Percentiles rank a stretch among this genome's conserved stretches.
Evolutionary conservation across 1,140 invertebrate species (phyloP).

Genomic region (Neodiprion virginianus): DNA sequence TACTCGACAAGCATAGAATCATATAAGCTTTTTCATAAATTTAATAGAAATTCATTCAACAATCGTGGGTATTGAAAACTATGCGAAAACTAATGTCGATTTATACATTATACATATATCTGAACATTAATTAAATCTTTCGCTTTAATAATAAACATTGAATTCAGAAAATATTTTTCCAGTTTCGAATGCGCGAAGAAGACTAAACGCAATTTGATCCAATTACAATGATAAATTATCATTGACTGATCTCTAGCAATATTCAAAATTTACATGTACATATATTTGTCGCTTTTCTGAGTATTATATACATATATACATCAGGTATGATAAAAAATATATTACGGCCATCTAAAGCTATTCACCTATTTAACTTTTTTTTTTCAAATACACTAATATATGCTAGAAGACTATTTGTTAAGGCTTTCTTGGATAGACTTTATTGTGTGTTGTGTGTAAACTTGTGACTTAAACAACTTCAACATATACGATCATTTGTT

Average conservation of each 20-base stretch:
- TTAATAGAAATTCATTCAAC: no score
- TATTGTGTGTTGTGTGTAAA: neutral
- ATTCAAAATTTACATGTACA: constrained; percentile 13
- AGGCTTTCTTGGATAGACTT: constrained; percentile 18
- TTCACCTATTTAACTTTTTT: constrained; percentile 18
- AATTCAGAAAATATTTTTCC: constrained; percentile 24
- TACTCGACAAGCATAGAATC: no score
- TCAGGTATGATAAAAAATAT: constrained; percentile 42
- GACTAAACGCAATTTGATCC: neutral
- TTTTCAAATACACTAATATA: constrained; percentile 29
- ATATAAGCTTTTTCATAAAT: no score
- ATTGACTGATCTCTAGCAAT: constrained; percentile 13
- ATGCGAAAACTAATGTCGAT: no score
- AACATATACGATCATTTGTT: neutral
- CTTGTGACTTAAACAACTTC: neutral
- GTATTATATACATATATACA: constrained; percentile 46
- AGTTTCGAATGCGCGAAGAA: constrained; percentile 16
- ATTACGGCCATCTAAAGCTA: constrained; percentile 33
- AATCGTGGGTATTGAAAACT: no score
- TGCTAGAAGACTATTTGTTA: constrained; percentile 20
- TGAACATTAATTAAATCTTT: neutral
- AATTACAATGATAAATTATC: neutral
- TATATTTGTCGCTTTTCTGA: constrained; percentile 12
- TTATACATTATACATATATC: no score
- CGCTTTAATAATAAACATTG: constrained; percentile 19